Evolutionary conservation across 2,113 vertebrate genomes (phyloP).

Genomic region (Alethe castanea): DNA sequence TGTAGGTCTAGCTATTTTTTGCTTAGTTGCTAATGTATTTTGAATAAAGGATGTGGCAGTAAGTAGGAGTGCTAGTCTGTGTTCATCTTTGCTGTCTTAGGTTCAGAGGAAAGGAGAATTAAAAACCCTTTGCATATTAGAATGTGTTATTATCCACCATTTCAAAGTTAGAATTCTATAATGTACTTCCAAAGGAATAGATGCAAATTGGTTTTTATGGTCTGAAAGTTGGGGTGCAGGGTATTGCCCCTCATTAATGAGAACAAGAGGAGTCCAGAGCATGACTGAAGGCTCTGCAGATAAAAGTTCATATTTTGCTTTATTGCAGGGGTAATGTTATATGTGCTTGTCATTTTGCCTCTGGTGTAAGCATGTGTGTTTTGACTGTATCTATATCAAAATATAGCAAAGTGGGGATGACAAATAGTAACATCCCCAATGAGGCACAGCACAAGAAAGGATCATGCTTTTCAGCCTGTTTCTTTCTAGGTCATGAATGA

Average conservation of each 20-base stretch:
- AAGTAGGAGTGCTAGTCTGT: background rate
- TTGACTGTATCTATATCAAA: background rate
- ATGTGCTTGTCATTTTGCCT: background rate
- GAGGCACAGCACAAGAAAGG: background rate
- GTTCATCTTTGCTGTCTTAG: background rate
- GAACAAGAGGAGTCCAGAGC: background rate
- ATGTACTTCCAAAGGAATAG: background rate
- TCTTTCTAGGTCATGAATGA: slow-evolving; percentile 19
- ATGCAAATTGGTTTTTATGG: background rate
- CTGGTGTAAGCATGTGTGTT: background rate
- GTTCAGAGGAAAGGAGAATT: background rate
- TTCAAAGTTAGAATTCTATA: background rate
- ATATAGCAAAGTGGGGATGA: background rate
- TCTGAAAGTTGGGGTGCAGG: background rate
- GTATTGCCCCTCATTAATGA: background rate
- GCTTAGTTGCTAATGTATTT: background rate
- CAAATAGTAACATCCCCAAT: background rate
- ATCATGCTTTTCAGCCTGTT: background rate
- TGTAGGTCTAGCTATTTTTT: background rate
- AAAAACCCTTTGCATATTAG: background rate
- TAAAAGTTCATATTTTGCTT: background rate
- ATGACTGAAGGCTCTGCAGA: background rate
- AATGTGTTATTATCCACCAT: background rate
- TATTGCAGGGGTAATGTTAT: background rate
- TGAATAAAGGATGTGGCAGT: background rate